Conservation (phyloP, 2,888 invertebrate species). For the Aphodius sticticus region DNA sequence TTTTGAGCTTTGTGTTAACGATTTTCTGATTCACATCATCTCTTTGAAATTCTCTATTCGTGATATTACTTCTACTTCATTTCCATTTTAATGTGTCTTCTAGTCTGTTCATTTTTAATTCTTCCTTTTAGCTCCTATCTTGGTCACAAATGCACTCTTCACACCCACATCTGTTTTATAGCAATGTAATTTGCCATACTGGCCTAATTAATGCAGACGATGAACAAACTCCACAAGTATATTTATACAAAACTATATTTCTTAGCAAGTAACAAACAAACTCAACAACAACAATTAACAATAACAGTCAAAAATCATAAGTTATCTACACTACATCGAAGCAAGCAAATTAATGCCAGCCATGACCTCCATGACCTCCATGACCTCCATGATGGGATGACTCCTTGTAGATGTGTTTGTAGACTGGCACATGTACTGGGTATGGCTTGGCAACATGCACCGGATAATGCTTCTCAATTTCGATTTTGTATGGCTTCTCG, state of each 20-base stretch:
- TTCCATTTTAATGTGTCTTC: no score
- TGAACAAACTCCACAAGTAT: not conserved
- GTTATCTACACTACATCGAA: constrained; percentile 19
- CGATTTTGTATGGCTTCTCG: constrained; percentile 78
- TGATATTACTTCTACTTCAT: no score
- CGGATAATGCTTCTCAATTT: constrained; percentile 77
- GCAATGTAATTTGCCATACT: no score
- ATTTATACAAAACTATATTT: not conserved
- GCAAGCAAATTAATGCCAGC: constrained; percentile 30
- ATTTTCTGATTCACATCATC: no score
- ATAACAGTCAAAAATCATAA: constrained; percentile 28
- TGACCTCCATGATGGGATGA: constrained; percentile 14
- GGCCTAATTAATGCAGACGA: not conserved
- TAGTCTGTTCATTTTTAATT: no score
- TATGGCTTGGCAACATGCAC: constrained; percentile 72
- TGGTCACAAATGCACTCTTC: no score
- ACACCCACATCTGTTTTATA: no score
- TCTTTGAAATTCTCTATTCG: no score
- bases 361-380: not conserved
- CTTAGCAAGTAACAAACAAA: constrained; percentile 13
- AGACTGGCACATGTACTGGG: constrained; percentile 77
- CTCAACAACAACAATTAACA: constrained; percentile 32
- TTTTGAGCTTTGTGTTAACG: no score
- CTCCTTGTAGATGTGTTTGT: constrained; percentile 71
- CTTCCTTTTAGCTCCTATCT: no score